These are phyloP conservation scores for Andrena trimmerana DNA, from an alignment of 2,888 invertebrate genomes.

Conservation along the genomic window DNA sequence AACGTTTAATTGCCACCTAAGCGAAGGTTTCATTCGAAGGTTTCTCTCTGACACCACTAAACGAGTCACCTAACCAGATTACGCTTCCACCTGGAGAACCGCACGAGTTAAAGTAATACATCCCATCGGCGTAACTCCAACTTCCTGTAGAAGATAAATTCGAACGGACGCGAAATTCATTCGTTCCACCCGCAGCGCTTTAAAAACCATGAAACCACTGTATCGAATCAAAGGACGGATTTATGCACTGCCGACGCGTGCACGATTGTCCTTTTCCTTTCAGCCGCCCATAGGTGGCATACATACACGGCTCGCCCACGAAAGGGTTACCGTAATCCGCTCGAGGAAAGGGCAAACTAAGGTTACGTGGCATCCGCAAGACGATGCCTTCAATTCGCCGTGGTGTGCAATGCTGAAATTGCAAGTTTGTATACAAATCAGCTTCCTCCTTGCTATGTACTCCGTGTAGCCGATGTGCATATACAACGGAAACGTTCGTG, in stretches of 20 bases:
- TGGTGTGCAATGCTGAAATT: no score
- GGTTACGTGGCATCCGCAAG: no score
- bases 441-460: no score
- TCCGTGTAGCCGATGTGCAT: neutral
- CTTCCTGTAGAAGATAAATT: neutral
- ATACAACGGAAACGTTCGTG: neutral
- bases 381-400: no score
- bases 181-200: neutral
- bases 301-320: no score
- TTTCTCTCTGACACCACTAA: neutral
- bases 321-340: no score
- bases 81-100: neutral
- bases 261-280: no score
- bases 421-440: no score
- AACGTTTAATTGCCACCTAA: slow-evolving; percentile 17
- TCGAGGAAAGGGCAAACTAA: no score
- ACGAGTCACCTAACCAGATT: neutral
- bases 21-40: slow-evolving; percentile 1
- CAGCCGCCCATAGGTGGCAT: no score
- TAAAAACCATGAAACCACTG: neutral
- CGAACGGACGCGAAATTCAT: neutral
- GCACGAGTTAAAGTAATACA: neutral
- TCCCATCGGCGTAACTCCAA: neutral
- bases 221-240: no score
- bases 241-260: no score